Base-by-base conservation (phyloP, 2,797 vertebrate genomes). In the Linurgus olivaceus region DNA sequence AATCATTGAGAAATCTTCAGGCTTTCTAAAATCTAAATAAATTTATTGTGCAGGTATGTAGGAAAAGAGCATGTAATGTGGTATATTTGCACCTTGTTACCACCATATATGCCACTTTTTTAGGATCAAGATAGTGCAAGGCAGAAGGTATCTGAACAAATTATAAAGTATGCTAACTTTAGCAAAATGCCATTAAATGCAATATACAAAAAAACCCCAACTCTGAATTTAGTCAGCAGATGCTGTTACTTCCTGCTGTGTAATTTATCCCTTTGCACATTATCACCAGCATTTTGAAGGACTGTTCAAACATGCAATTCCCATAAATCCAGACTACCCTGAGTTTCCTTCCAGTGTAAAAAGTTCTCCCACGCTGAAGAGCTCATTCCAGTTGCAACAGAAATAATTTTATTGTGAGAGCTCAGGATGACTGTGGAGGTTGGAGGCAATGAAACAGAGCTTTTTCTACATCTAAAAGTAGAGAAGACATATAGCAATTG, bases 191-290 rank as follows among this genome's bases (percentile, higher is more conserved):
- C 66, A 21, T 19, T 66, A 61, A 3, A 28, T 35, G 11, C 14
- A 45, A 42, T 40, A 52, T 10, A 33, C 11, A 37, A 52, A 65
- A 74, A 2, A 1, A 2, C 1, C 9, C 4, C 4, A 19, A 1
- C 11, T 78, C 48, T 8, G 3, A 47, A 72, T 48, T 19, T 21
- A 71, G 18, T 29, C 31, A 72, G 19, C 23, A 86, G 37, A 5
- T 26, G 13, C 16, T 58, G 16, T 37, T 67, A 40, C 13, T 63
- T 63, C 52, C 24, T 72, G 21, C 18, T 1, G 0, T 42, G 45
- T 26, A 11, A 29, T 72, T 72, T 68, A 20, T 86, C 16, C 37
- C 33, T 65, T 57, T 37, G 17, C 44, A 40, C 20, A 13, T 35
- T 45, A n/a, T 63, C 14, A 68, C 9, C 31, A 47, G 9, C 3